Percentiles rank a stretch among this genome's conserved stretches.
Evolutionary conservation across 1,140 invertebrate genomes (phyloP).

Genomic region (Glossosoma conforme): DNA sequence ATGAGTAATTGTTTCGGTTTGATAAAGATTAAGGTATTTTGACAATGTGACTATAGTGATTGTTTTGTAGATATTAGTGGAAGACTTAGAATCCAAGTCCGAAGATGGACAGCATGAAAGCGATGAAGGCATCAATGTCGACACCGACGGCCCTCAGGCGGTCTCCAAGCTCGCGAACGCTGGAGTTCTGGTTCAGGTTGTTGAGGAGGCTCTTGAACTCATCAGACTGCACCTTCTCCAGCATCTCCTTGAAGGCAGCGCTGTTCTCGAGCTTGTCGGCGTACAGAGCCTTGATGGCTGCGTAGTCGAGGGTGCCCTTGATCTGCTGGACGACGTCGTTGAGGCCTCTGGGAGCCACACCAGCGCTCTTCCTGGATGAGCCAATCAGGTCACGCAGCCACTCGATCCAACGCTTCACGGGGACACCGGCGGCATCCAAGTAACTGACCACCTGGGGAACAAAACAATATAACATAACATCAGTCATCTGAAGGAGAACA

Average conservation of each 20-base stretch:
- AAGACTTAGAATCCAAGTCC: too few species aligned
- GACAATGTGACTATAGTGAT: too few species aligned
- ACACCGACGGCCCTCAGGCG: slow-evolving; percentile 2
- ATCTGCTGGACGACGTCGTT: slow-evolving; percentile 1
- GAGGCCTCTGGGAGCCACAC: neutral
- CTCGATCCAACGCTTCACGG: neutral
- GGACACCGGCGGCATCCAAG: slow-evolving; percentile 5
- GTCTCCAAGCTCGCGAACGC: neutral
- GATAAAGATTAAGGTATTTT: too few species aligned
- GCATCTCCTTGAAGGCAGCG: neutral
- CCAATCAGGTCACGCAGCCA: slow-evolving; percentile 3
- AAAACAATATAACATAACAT: too few species aligned
- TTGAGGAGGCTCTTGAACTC: slow-evolving; percentile 2
- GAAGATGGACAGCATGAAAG: neutral
- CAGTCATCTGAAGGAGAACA: too few species aligned
- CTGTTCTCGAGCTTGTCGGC: neutral
- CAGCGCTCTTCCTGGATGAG: neutral
- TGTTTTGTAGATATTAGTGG: too few species aligned
- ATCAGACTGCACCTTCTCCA: neutral
- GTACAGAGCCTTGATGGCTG: neutral
- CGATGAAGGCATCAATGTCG: neutral
- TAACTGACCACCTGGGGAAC: slow-evolving; percentile 1
- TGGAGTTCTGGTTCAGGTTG: neutral
- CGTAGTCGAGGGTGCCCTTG: neutral
- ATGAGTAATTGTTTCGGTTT: too few species aligned